Percentiles rank a stretch among this genome's conserved stretches.
These are phyloP conservation scores for Thecocarcelia acutangulata DNA, from an alignment of 2,888 invertebrate species.

Conservation along the genomic window DNA sequence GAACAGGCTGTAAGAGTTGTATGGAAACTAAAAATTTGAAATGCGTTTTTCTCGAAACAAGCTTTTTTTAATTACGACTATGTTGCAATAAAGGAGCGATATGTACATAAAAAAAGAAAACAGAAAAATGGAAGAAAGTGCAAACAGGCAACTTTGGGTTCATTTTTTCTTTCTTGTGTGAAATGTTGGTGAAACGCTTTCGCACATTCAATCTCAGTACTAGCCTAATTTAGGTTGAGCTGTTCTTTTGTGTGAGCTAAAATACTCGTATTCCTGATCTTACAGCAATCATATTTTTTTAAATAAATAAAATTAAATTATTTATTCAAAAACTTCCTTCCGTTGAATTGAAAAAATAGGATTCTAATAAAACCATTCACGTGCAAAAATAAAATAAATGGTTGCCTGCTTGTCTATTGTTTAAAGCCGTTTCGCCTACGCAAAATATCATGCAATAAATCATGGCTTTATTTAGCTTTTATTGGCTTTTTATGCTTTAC, in stretches of 20 bases:
- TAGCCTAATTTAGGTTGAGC: too few relatives aligned
- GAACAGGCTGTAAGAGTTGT: too few relatives aligned
- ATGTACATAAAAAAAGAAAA: too few relatives aligned
- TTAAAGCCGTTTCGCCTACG: constrained; percentile 39
- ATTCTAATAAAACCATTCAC: not conserved
- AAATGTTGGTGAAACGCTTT: too few relatives aligned
- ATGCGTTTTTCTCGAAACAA: too few relatives aligned
- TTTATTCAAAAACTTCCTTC: constrained; percentile 54
- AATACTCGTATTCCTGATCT: not conserved
- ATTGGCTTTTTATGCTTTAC: constrained; percentile 13
- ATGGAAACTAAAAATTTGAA: too few relatives aligned
- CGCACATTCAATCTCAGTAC: too few relatives aligned
- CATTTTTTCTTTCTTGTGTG: not conserved
- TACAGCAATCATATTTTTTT: not conserved
- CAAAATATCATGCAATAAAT: constrained; percentile 61
- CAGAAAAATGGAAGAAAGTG: too few relatives aligned
- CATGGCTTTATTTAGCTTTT: constrained; percentile 48
- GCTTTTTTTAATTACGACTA: too few relatives aligned
- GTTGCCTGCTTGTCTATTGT: not conserved
- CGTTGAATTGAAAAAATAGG: not conserved
- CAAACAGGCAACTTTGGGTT: too few relatives aligned
- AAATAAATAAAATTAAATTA: constrained; percentile 13
- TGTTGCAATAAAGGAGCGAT: too few relatives aligned
- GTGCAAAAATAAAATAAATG: not conserved
- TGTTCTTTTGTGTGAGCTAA: too few relatives aligned